These are phyloP conservation scores for Vombatus ursinus DNA, from an alignment of 2,113 vertebrate genomes.

Conservation along the genomic window DNA sequence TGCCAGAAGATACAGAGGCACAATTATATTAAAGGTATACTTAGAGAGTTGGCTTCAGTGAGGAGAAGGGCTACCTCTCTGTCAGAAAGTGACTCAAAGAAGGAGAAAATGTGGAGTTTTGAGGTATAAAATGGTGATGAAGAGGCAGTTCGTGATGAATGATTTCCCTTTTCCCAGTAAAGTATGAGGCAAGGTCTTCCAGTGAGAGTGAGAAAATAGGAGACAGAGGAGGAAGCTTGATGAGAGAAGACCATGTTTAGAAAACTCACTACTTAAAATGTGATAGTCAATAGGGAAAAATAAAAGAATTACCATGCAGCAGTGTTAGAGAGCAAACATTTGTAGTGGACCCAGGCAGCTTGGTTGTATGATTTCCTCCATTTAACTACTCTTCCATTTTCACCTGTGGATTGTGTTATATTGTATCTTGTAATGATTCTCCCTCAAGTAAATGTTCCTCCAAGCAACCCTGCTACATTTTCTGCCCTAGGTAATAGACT, in stretches of 20 bases:
- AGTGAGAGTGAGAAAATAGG: background rate
- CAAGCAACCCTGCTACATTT: background rate
- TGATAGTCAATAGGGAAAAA: background rate
- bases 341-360: background rate
- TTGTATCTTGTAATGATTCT: constrained; percentile 1
- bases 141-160: too few species aligned
- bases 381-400: background rate
- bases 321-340: background rate
- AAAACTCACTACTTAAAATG: background rate
- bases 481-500: constrained; percentile 1
- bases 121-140: background rate
- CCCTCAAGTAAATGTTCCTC: background rate
- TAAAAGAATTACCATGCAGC: background rate
- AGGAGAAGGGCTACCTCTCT: background rate
- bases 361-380: background rate
- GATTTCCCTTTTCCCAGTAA: too few species aligned
- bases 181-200: background rate
- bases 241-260: background rate
- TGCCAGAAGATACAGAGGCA: background rate
- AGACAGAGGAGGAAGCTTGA: background rate
- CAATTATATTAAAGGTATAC: background rate
- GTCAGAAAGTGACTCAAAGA: background rate
- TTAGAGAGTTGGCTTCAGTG: background rate
- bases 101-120: background rate
- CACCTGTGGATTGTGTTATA: background rate